Conservation (phyloP, 2,113 vertebrate species). For the Polyodon spathula region DNA sequence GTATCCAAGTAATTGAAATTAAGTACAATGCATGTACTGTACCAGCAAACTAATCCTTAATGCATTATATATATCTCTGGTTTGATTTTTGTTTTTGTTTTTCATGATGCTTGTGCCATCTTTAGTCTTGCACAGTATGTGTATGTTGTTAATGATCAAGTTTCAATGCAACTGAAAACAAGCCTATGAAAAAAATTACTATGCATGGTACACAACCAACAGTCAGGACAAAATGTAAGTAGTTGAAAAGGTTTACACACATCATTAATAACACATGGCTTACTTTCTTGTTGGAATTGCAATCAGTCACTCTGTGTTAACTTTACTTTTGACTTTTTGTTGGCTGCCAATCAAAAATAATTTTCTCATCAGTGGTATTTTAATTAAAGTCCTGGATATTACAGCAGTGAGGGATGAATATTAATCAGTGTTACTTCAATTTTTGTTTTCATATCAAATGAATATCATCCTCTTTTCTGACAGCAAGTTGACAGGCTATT, state of each 20-base stretch:
- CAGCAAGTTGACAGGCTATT: neutral
- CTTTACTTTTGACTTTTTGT: conserved; percentile 7
- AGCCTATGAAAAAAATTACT: too few species aligned
- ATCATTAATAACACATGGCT: neutral
- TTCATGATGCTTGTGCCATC: too few species aligned
- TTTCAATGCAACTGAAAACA: too few species aligned
- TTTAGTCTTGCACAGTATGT: too few species aligned
- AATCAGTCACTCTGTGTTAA: conserved; percentile 9
- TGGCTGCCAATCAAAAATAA: conserved; percentile 3
- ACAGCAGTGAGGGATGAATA: neutral
- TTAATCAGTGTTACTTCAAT: conserved; percentile 1
- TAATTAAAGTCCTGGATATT: conserved; percentile 11
- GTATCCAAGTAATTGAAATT: too few species aligned
- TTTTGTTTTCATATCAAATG: conserved; percentile 9
- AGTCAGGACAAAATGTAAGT: neutral
- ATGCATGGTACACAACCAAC: too few species aligned
- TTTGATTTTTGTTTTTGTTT: too few species aligned
- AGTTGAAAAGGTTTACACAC: neutral
- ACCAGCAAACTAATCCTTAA: too few species aligned
- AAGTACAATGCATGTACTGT: too few species aligned
- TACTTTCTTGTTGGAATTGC: conserved; percentile 12
- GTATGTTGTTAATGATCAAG: too few species aligned
- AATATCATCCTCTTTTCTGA: conserved; percentile 7
- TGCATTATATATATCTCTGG: too few species aligned
- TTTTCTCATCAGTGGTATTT: conserved; percentile 6